Base-by-base conservation (phyloP, 2,888 invertebrate species). In the Aporophyla lueneburgensis region DNA sequence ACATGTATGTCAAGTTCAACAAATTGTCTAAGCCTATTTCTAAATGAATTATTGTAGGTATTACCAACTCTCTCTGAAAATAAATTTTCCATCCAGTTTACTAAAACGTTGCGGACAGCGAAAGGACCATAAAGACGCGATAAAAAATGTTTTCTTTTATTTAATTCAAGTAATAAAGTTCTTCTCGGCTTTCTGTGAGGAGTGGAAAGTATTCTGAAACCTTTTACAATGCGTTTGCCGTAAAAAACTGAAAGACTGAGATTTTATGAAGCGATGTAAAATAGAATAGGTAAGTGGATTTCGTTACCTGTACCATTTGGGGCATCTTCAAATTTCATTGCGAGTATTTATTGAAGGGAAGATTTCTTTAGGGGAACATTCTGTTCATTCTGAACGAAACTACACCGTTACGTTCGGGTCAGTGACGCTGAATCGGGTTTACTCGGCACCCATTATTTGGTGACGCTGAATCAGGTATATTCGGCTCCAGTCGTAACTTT, bases 141-240 rank as follows among this genome's bases (percentile, higher is more conserved):
- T 80, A 65, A 72, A 80, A 84, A 84, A 80, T 72, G 54, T 71
- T 71, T 71, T 84, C 58, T 68, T 80, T 71, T 62, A 78, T 80
- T 67, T 71, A 49, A 79, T 84, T 84, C 63, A 43, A 59, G 80
- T 59, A 49, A 56, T 80, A 84, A 84, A 80, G 43, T 68, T 71
- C 33, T n/a, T 27, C 24, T 33, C 53, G 40, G 14, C 7, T 49
- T 63, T 79, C 33, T 83, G 43, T 58, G 24, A 0, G 1, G 43
- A 40, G 77, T 74, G 43, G 14, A 33, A 81, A 75, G 63, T 75
- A 83, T 56, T 54, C 49, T 21, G 53, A 62, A 43, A 19, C 21
- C 14, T 59, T 51, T 65, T 6, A 71, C 53, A 70, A 71, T 66
- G 27, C 43, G 6, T 27, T 49, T 49, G 58, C 71, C 70, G 53